Percentiles rank a stretch among this genome's conserved stretches.
Evolutionary conservation across 2,888 invertebrate genomes (phyloP).

Genomic region (Oxyteleia sp.): DNA sequence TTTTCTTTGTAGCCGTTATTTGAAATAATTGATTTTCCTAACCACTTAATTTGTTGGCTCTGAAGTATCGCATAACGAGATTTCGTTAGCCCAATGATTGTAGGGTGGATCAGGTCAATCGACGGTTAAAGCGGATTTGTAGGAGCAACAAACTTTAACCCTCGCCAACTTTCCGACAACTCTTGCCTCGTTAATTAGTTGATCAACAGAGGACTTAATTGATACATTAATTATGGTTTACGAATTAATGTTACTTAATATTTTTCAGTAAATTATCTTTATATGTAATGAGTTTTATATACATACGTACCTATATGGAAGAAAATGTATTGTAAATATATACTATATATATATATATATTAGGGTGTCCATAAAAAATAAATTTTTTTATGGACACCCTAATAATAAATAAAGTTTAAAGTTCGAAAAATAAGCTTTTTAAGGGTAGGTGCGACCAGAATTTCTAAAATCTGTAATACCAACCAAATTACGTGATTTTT

Average conservation of each 20-base stretch:
- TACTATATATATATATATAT: too few relatives aligned
- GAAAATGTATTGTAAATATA: too few relatives aligned
- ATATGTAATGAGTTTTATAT: too few relatives aligned
- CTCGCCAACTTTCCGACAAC: slow-evolving; percentile 12
- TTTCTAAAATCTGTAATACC: too few relatives aligned
- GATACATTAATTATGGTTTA: slow-evolving; percentile 1
- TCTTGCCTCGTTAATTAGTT: slow-evolving; percentile 19
- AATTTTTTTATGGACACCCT: too few relatives aligned
- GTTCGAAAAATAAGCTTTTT: too few relatives aligned
- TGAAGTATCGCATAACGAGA: slow-evolving; percentile 21
- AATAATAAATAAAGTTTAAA: too few relatives aligned
- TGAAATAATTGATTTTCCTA: slow-evolving; percentile 2
- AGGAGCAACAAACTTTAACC: slow-evolving; percentile 29
- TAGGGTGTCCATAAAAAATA: too few relatives aligned
- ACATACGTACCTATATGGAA: too few relatives aligned
- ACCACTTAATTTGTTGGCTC: slow-evolving; percentile 21
- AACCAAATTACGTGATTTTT: too few relatives aligned
- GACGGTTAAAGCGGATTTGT: slow-evolving; percentile 31
- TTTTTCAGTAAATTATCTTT: too few relatives aligned
- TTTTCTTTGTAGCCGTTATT: neutral
- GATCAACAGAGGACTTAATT: neutral
- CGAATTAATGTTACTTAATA: neutral
- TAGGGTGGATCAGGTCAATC: slow-evolving; percentile 34
- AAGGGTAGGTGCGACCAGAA: too few relatives aligned
- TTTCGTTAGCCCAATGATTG: slow-evolving; percentile 13